phyloP scores from a whole-genome alignment of 2,113 vertebrate species.

The Apus apus region DNA sequence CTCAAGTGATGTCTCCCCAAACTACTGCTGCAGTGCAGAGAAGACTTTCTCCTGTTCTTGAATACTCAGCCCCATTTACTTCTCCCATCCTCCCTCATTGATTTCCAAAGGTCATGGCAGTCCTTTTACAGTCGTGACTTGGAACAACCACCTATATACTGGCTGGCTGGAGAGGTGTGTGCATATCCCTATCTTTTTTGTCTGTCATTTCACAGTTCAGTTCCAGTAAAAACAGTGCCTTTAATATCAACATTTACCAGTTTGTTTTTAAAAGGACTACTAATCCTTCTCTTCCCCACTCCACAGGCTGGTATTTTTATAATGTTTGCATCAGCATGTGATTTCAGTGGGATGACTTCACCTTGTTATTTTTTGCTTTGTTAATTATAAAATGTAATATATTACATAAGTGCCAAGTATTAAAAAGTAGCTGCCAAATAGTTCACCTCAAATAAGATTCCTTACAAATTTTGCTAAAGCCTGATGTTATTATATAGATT shows the following conservation, averaged over 20 bases:
- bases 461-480: background rate
- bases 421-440: conserved; percentile 21
- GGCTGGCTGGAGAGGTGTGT: background rate
- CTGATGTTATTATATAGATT: background rate
- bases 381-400: conserved; percentile 52
- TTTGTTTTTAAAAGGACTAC: conserved; percentile 38
- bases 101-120: background rate
- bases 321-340: conserved; percentile 26
- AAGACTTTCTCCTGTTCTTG: background rate
- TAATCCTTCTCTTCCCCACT: conserved; percentile 13
- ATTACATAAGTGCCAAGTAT: conserved; percentile 36
- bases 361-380: conserved; percentile 56
- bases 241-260: conserved; percentile 31
- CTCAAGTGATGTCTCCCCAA: background rate
- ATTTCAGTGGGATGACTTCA: conserved; percentile 54
- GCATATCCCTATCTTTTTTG: background rate
- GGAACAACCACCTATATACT: background rate
- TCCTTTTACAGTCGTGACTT: background rate
- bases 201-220: background rate
- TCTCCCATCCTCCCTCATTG: background rate
- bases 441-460: background rate
- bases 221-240: conserved; percentile 30
- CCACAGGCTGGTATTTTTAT: conserved; percentile 30
- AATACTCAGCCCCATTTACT: background rate
- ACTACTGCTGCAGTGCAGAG: background rate